phyloP scores from a whole-genome alignment of 92 coral and sea anemone species.

The Heteractis magnifica region DNA sequence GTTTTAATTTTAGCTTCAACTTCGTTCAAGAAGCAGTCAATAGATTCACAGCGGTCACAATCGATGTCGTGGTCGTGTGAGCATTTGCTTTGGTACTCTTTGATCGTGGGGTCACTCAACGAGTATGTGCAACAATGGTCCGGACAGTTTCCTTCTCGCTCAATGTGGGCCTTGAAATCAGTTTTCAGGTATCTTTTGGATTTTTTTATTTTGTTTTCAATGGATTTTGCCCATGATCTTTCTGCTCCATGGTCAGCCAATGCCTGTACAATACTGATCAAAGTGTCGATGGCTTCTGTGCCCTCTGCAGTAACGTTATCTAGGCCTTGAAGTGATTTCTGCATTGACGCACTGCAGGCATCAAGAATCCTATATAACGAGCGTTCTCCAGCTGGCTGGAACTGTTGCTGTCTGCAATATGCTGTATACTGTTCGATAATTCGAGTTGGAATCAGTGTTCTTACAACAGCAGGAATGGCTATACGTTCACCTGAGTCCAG shows the following conservation, averaged over 20 bases:
- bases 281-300: conserved; percentile 39
- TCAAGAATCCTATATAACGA: conserved; percentile 38
- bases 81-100: conserved; percentile 17
- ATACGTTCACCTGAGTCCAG: conserved; percentile 45
- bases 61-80: neutral
- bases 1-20: neutral
- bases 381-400: conserved; percentile 38
- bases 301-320: conserved; percentile 44
- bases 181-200: conserved; percentile 51
- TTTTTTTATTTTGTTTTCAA: conserved; percentile 14
- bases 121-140: conserved; percentile 51
- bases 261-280: conserved; percentile 17
- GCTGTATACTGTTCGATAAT: conserved; percentile 32
- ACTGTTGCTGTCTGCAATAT: conserved; percentile 35
- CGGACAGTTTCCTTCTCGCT: conserved; percentile 17
- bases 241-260: conserved; percentile 3
- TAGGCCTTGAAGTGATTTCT: conserved; percentile 45
- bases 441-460: conserved; percentile 35
- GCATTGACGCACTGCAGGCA: conserved; percentile 38
- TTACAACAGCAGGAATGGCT: conserved; percentile 37
- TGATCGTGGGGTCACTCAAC: conserved; percentile 37
- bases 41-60: neutral
- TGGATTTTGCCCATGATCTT: neutral
- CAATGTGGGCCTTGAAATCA: conserved; percentile 36
- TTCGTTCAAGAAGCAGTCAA: neutral